A percentile compares a stretch with the other conserved stretches of the same genome.
These are phyloP conservation scores for Gryllus longicercus DNA, from an alignment of 2,888 invertebrate genomes.

Conservation along the genomic window DNA sequence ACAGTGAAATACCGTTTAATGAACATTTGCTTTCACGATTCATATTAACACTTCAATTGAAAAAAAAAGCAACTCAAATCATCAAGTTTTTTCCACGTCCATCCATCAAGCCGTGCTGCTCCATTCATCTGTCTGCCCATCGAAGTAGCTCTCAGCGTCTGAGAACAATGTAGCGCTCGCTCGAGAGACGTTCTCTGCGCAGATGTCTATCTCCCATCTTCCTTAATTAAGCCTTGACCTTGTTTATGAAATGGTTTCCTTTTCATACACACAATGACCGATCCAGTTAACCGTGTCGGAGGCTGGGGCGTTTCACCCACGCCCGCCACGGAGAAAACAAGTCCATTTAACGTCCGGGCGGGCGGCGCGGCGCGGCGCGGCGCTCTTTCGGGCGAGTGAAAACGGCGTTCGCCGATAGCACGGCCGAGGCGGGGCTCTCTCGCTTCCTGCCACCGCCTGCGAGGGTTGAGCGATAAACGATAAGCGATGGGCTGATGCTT, in stretches of 20 bases:
- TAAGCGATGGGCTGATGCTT: too few relatives aligned
- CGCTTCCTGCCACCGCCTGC: too few relatives aligned
- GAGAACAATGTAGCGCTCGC: too few relatives aligned
- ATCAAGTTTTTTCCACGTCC: too few relatives aligned
- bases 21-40: too few relatives aligned
- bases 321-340: not conserved
- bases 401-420: not conserved
- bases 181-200: not conserved
- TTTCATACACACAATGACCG: constrained; percentile 2
- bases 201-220: not conserved
- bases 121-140: too few relatives aligned
- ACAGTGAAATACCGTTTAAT: too few relatives aligned
- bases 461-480: too few relatives aligned
- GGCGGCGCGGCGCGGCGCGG: not conserved
- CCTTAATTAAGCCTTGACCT: constrained; percentile 1
- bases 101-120: too few relatives aligned
- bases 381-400: not conserved
- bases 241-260: not conserved
- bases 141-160: too few relatives aligned
- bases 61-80: too few relatives aligned
- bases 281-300: not conserved
- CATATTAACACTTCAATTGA: too few relatives aligned
- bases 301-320: not conserved
- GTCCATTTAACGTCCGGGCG: not conserved
- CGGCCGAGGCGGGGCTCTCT: not conserved